Evolutionary conservation across 92 coral and sea anemone genomes (phyloP), one percentile per base, ranked within the genome.

Genomic region (Palythoa heliodiscus): DNA sequence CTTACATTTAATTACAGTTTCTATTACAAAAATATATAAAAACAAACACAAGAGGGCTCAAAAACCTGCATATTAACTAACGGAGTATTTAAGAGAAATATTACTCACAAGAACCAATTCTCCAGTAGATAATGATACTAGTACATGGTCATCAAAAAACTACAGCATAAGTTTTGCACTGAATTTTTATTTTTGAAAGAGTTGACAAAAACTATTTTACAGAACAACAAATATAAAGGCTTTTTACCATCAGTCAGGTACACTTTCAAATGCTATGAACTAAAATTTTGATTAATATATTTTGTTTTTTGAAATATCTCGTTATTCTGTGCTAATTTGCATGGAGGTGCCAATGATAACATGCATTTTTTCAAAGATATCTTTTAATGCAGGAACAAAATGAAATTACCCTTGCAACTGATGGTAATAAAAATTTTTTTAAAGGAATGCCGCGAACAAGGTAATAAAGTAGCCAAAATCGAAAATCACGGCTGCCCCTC

Each of bases 21-120:
- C 40, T 57, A 15, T 55, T 77, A 77, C 82, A 77, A 77, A 77
- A 77, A 77, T 77, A 77, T 77, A 77, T 77, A 77, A 77, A 77
- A 57, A 57, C 70, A 77, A 63, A 63, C 29, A 24, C 11, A 63
- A 63, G 69, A 63, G 69, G 69, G 24, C 35, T 63, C 11, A 6
- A 63, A 58, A 63, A 63, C 25, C 35, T 22, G 20, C 11, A 9
- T 19, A 13, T 15, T n/a, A 58, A 58, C n/a, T 9, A 63, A 19
- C 9, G 35, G 11, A 7, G 69, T 63, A 63, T 6, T n/a, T 17
- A 63, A 22, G 23, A 63, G 23, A 9, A 4, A 7, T 4, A 7
- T 63, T 63, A 22, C 7, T 55, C 55, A 12, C 55, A 60, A 60
- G 7, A 19, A 22, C 69, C 20, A 63, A n/a, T 43, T 43, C 50